phyloP scores from a whole-genome alignment of 2,113 vertebrate species.

The Pampusana beccarii region DNA sequence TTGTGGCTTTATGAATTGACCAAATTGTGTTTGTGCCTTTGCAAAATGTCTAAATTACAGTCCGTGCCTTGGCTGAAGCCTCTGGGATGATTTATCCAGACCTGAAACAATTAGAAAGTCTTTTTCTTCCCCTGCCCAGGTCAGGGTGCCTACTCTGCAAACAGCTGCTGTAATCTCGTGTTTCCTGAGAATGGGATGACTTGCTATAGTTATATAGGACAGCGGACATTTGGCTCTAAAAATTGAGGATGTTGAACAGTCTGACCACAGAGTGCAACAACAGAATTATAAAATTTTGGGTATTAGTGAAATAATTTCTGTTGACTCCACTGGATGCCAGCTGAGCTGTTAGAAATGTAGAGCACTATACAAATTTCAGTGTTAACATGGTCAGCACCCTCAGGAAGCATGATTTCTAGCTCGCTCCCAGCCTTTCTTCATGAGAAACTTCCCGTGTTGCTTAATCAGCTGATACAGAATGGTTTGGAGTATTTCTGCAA shows the following conservation, averaged over 20 bases:
- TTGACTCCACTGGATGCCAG: background rate
- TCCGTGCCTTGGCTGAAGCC: background rate
- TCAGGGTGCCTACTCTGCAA: background rate
- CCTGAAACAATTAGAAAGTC: background rate
- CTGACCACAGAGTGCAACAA: background rate
- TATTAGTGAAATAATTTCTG: background rate
- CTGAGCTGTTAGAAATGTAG: background rate
- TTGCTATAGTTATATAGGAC: background rate
- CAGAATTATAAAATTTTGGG: background rate
- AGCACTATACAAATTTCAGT: fast-evolving
- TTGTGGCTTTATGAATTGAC: background rate
- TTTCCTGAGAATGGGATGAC: background rate
- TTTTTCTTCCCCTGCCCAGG: background rate
- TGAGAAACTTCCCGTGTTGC: background rate
- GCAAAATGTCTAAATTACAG: background rate
- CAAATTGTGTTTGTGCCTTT: background rate
- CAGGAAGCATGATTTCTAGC: background rate
- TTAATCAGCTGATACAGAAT: background rate
- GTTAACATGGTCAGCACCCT: background rate
- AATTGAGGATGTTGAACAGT: background rate
- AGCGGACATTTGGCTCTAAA: background rate
- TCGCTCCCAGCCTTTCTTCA: background rate
- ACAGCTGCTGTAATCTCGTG: background rate
- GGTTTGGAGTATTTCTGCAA: background rate
- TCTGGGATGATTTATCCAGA: background rate